Evolutionary conservation across 2,113 vertebrate species (phyloP).

Genomic region (Lagopus muta): DNA sequence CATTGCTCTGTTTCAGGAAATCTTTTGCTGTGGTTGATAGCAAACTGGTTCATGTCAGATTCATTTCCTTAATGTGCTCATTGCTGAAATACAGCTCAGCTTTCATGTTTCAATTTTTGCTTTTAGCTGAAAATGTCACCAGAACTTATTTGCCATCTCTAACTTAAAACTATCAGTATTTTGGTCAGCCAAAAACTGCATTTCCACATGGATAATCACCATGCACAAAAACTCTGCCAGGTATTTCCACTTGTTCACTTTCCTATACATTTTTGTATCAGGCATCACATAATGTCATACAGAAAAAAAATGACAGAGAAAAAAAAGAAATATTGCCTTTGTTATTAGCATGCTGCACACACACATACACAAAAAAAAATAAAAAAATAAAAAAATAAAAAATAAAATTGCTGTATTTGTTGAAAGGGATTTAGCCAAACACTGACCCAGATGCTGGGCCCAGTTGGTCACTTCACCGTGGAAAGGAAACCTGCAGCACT

Average conservation of each 20-base stretch:
- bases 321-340: not conserved
- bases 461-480: fast-evolving
- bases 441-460: no score
- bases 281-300: not conserved
- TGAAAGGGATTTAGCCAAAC: not conserved
- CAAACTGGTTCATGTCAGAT: not conserved
- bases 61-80: not conserved
- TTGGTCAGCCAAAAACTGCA: not conserved
- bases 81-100: not conserved
- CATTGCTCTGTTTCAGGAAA: not conserved
- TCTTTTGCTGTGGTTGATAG: not conserved
- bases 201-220: not conserved
- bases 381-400: not conserved
- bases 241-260: not conserved
- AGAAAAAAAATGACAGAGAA: not conserved
- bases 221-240: not conserved
- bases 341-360: not conserved
- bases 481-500: not conserved
- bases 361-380: not conserved
- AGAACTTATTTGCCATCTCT: not conserved
- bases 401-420: not conserved
- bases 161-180: not conserved
- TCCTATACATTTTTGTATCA: not conserved
- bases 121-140: not conserved
- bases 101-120: not conserved